phyloP scores from a whole-genome alignment of 2,888 invertebrate species.

The Sarcophaga rosellei region DNA sequence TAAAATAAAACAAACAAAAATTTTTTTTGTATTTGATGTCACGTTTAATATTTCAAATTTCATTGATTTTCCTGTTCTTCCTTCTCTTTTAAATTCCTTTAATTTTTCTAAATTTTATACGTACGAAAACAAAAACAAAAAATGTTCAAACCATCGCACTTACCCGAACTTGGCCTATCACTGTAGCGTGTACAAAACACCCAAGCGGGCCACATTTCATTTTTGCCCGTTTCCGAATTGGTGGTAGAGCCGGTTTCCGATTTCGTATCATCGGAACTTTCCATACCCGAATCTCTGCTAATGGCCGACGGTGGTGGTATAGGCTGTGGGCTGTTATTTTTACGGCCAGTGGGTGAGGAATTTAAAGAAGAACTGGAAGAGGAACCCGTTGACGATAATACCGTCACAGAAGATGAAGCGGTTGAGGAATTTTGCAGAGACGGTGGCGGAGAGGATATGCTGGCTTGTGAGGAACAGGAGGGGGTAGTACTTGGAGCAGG shows the following conservation, averaged over 20 bases:
- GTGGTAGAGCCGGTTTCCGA: conserved; percentile 80
- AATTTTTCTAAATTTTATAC: neutral
- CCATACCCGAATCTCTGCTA: conserved; percentile 81
- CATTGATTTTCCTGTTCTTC: neutral
- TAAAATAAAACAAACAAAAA: too few species aligned
- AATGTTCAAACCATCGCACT: conserved; percentile 76
- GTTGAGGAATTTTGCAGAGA: conserved; percentile 72
- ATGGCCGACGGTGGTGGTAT: conserved; percentile 80
- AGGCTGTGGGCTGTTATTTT: conserved; percentile 78
- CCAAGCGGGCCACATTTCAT: conserved; percentile 95
- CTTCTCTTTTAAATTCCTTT: neutral
- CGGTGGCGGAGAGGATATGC: conserved; percentile 72
- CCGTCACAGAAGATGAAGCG: conserved; percentile 70
- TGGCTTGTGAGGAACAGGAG: conserved; percentile 73
- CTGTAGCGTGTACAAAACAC: conserved; percentile 98
- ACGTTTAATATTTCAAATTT: too few species aligned
- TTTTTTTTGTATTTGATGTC: too few species aligned
- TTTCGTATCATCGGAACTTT: conserved; percentile 81
- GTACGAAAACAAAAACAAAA: neutral
- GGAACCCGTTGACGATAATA: conserved; percentile 71
- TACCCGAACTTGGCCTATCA: conserved; percentile 94
- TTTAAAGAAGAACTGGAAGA: conserved; percentile 73
- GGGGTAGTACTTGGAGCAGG: conserved; percentile 72
- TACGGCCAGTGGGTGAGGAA: conserved; percentile 76
- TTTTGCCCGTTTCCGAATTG: conserved; percentile 79